Evolutionary conservation across 2,797 vertebrate genomes (phyloP), one percentile per base, ranked within the genome.

Genomic region (Pangasius sanitwongsei): DNA sequence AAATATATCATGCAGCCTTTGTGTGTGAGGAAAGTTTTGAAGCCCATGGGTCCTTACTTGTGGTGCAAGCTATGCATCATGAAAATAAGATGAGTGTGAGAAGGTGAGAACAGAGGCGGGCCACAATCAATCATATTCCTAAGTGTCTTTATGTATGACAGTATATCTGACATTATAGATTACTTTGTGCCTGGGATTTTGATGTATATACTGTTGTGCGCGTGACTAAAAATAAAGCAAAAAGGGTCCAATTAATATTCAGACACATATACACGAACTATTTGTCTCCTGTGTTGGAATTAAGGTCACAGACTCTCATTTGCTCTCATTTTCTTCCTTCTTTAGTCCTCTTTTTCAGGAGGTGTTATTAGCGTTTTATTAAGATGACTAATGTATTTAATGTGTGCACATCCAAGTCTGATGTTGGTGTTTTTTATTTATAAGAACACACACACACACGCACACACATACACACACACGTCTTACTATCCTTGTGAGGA

Each of bases 291-390:
- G 61, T 5, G 13, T 61, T 87, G 50, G 78, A 91, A 91, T 92
- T 90, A 84, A 91, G 90, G 86, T 83, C 90, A 90, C 89, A 65
- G 87, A n/a, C 85, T 86, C 55, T 50, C 41, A 44, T 88, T 88
- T 81, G 74, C 48, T 37, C 59, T 16, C 28, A 83, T 90, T 87
- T 87, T 55, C 28, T 4, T 72, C 31, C 67, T 53, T 37, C 48
- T 65, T 48, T 23, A n/a, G 67, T 59, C 50, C 23, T 61, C 2
- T 61, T 75, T 18, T 44, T 25, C 8, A 70, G 72, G 55, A 48
- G 34, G 74, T 12, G 34, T 86, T 12, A 82, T 89, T 87, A 85
- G 12, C 28, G 81, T 85, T 72, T n/a, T 88, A 59, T 53, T 87
- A 87, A 48, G 82, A 92, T 63, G 57, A 89, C 80, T 86, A 25